phyloP scores from a whole-genome alignment of 2,797 vertebrate genomes.

The Falco novaeseelandiae region DNA sequence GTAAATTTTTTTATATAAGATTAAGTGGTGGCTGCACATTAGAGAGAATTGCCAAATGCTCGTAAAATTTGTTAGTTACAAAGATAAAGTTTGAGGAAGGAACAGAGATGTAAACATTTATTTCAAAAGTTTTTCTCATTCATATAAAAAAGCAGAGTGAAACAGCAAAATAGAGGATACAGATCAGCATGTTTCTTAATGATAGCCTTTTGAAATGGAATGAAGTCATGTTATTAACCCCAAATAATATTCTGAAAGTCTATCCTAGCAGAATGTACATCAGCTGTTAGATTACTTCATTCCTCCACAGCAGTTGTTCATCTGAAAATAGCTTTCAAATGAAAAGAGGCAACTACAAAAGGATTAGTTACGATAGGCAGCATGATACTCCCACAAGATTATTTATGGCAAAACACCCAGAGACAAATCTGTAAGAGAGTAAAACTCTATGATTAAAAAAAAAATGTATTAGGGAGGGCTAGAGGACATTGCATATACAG shows the following conservation, averaged over 20 bases:
- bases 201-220: slow-evolving; percentile 29
- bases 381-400: slow-evolving; percentile 79
- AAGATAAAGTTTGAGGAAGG: neutral
- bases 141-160: neutral
- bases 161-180: neutral
- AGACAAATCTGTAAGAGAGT: slow-evolving; percentile 77
- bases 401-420: slow-evolving; percentile 81
- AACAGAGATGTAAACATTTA: neutral
- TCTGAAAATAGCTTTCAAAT: slow-evolving; percentile 91
- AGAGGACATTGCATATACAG: slow-evolving; percentile 38
- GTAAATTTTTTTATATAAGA: neutral
- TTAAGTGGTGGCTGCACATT: neutral
- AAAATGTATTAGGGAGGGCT: slow-evolving; percentile 37
- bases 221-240: slow-evolving; percentile 78
- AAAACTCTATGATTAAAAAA: slow-evolving; percentile 61
- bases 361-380: slow-evolving; percentile 85
- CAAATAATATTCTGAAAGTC: slow-evolving; percentile 77
- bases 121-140: neutral
- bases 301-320: slow-evolving; percentile 84
- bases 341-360: slow-evolving; percentile 87
- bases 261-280: slow-evolving; percentile 84
- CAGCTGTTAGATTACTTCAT: slow-evolving; percentile 91
- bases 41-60: neutral
- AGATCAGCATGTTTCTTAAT: neutral
- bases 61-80: slow-evolving; percentile 6